These are phyloP conservation scores for Champsocephalus esox DNA, from an alignment of 2,797 vertebrate genomes.

Conservation along the genomic window DNA sequence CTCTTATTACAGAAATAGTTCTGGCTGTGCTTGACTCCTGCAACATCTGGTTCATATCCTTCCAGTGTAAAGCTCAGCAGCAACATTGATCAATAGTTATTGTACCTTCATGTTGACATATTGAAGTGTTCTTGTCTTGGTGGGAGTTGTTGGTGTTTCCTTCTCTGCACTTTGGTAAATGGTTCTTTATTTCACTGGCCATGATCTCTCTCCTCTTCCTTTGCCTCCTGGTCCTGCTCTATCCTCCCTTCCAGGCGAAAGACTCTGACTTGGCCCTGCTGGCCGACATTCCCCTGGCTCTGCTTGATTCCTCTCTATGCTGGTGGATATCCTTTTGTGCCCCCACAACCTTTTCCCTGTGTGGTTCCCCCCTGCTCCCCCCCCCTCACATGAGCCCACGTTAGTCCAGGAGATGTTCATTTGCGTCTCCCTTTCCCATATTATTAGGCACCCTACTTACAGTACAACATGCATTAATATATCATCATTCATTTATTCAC, in stretches of 20 bases:
- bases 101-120: neutral
- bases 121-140: neutral
- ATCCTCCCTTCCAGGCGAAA: slow-evolving; percentile 82
- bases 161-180: slow-evolving; percentile 47
- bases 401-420: slow-evolving; percentile 22
- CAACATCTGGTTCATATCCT: slow-evolving; percentile 92
- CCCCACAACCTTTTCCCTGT: slow-evolving; percentile 55
- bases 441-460: neutral
- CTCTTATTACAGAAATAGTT: slow-evolving; percentile 84
- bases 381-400: slow-evolving; percentile 24
- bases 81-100: neutral
- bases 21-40: slow-evolving; percentile 88
- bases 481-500: slow-evolving; percentile 1
- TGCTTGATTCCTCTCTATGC: slow-evolving; percentile 92
- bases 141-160: slow-evolving; percentile 23
- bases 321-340: slow-evolving; percentile 94
- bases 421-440: slow-evolving; percentile 1
- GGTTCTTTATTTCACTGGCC: slow-evolving; percentile 39
- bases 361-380: slow-evolving; percentile 49
- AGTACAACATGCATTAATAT: neutral
- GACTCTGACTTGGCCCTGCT: slow-evolving; percentile 91
- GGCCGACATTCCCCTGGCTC: slow-evolving; percentile 91
- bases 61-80: slow-evolving; percentile 59
- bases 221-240: slow-evolving; percentile 51
- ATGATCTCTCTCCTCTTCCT: slow-evolving; percentile 38